Evolutionary conservation across 2,797 vertebrate genomes (phyloP), one percentile per base, ranked within the genome.

Genomic region (Myioborus melanocephalus): DNA sequence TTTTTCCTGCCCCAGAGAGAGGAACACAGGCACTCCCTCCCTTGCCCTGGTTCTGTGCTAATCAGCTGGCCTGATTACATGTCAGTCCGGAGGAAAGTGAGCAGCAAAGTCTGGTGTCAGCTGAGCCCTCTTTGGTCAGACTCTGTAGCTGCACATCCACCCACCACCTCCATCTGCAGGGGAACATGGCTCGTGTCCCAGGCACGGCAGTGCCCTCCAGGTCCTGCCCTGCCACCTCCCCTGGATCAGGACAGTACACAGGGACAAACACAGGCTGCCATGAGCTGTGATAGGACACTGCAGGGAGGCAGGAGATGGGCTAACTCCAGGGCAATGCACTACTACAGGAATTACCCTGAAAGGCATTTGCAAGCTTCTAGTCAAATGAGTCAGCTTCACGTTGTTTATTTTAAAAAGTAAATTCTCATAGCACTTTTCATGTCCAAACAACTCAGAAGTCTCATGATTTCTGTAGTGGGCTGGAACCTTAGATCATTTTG

Each of bases 391-490:
- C 95, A 96, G 80, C 73, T 77, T 90, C 66, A 34, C 5, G n/a
- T 64, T 93, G 95, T 95, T 97, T 96, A 86, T 91, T 90, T 89
- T 28, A 77, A 78, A 95, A 94, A 94, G 87, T 82, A 87, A 95
- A 86, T 91, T 90, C 86, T 87, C 78, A 83, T 75, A 81, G 89
- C 82, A 78, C 78, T 87, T 94, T 87, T 95, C 79, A 37, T 85
- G 93, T 95, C 94, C 85, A 96, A 96, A 94, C 91, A 95, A 87
- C 89, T 94, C 91, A 95, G 77, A 84, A 91, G 77, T 93, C 93
- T 96, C 71, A 94, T 94, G 95, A 96, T 96, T 96, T 95, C 93
- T 91, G 68, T 94, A 85, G 95, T 96, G 91, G 95, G 95, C 80
- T 96, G 95, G 77, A 95, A 94, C 80, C 53, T 92, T 71, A 91